These are phyloP conservation scores for Promerops cafer DNA, from an alignment of 2,113 vertebrate species.

Conservation along the genomic window DNA sequence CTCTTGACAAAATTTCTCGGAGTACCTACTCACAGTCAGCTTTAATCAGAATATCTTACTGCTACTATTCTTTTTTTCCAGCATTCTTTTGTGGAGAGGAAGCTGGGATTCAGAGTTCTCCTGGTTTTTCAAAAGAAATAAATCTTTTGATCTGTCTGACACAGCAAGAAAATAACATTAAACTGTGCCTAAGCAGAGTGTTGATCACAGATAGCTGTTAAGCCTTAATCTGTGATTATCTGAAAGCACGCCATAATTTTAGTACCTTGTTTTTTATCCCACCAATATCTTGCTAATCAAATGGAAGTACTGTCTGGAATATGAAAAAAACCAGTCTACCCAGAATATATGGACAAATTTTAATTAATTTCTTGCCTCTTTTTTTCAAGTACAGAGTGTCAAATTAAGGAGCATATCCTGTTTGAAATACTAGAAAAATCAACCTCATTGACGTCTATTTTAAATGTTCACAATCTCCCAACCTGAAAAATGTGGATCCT, in stretches of 20 bases:
- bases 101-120: not conserved
- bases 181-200: not conserved
- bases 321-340: not conserved
- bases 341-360: not conserved
- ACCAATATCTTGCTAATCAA: not conserved
- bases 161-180: constrained; percentile 4
- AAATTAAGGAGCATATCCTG: not conserved
- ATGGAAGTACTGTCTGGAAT: not conserved
- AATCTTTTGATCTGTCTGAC: not conserved
- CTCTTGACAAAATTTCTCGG: constrained; percentile 5
- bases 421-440: not conserved
- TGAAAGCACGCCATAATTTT: not conserved
- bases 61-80: not conserved
- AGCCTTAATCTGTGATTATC: not conserved
- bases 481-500: not conserved
- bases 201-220: not conserved
- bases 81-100: not conserved
- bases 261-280: not conserved
- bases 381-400: not conserved
- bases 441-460: not conserved
- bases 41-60: constrained; percentile 6
- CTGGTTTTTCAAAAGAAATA: not conserved
- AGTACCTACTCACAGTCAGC: not conserved
- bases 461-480: not conserved
- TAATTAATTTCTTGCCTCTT: not conserved